phyloP scores from a whole-genome alignment of 1,140 invertebrate species.

The Chironomus striatipennis region DNA sequence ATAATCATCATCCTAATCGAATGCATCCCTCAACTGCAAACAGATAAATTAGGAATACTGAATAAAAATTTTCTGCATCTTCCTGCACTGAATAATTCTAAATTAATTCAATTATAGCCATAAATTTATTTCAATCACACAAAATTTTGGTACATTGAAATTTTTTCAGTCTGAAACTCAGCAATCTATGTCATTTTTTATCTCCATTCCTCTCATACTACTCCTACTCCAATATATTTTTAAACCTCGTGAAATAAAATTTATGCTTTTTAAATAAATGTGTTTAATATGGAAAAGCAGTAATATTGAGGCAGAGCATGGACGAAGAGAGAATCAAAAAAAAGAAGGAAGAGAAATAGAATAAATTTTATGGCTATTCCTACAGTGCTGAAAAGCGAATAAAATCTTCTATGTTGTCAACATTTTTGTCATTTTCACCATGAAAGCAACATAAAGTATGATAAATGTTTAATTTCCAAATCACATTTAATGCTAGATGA shows the following conservation, averaged over 20 bases:
- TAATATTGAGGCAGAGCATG: too few relatives aligned
- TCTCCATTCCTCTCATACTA: neutral
- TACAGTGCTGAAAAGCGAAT: neutral
- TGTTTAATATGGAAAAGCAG: neutral
- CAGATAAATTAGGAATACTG: too few relatives aligned
- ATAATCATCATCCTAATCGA: too few relatives aligned
- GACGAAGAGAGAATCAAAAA: too few relatives aligned
- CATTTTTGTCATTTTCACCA: neutral
- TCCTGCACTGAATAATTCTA: neutral
- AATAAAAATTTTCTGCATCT: neutral
- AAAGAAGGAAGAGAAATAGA: neutral
- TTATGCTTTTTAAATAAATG: neutral
- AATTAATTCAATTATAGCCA: neutral
- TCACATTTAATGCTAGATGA: constrained; percentile 18
- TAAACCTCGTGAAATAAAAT: neutral
- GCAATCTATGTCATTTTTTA: neutral
- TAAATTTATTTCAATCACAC: neutral
- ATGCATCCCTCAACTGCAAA: too few relatives aligned
- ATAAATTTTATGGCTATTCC: neutral
- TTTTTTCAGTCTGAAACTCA: neutral
- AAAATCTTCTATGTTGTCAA: constrained; percentile 13
- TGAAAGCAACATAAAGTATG: neutral
- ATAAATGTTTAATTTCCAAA: constrained; percentile 14
- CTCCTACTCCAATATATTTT: neutral
- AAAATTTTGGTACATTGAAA: neutral